Evolutionary conservation across 2,888 invertebrate genomes (phyloP), one percentile per base, ranked within the genome.

Genomic region (Lissonota sp.): DNA sequence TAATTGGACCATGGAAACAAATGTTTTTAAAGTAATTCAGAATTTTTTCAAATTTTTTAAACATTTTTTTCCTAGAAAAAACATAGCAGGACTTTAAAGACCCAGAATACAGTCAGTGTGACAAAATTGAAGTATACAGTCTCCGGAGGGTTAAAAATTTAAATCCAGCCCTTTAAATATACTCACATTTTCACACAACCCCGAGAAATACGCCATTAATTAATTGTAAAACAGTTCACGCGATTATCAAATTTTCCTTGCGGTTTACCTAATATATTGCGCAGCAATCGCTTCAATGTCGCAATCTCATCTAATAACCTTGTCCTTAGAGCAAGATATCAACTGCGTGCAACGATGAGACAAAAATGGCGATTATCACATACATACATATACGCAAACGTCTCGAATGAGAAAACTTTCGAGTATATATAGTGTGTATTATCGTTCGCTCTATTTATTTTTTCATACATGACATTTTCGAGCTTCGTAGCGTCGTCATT

Each of bases 201-300:
- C 60, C 73, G 70, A 62, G 70, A 70, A 81, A 73, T 55, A 73
- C 77, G 80, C 77, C 80, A 81, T 81, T 57, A 42, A 63, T 70
- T 42, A 40, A 1, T 51, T 26, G 3, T 26, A 26, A 2, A 26
- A 3, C 26, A 26, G 26, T 3, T 3, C 26, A 26, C 26, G 26
- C 26, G 26, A 26, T 55, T 39, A 10, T 10, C 16, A 6, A 62
- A 51, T 51, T 26, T 26, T 63, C 8, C 55, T 73, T 26, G 44
- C 42, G 46, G 39, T 12, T 73, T 5, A 51, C n/a, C n/a, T n/a
- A 58, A 66, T 60, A 66, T 60, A 55, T 62, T 71, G 75, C 80
- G 75, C 71, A 80, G 71, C 75, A 62, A 26, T 46, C 44, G 12
- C 74, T 58, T 64, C 66, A 64, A 72, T 78, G 57, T 55, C 69